Evolutionary conservation across 92 coral and sea anemone genomes (phyloP), one percentile per base, ranked within the genome.

Genomic region (Plumapathes pennacea): DNA sequence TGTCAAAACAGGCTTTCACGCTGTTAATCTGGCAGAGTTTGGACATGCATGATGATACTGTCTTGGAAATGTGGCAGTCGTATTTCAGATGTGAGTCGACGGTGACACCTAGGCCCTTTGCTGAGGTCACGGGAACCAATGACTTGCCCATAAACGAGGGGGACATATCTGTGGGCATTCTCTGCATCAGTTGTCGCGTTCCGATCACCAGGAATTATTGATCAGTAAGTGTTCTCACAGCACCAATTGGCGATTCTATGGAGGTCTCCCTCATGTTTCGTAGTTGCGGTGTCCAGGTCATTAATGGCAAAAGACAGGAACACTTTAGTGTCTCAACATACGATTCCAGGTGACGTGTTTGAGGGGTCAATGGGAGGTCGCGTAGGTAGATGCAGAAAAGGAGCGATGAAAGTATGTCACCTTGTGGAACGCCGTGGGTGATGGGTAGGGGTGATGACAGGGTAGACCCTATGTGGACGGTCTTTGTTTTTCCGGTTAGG

Each of bases 371-470:
- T 10, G 82, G 81, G 7, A 66, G 67, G 39, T 81, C 88, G 20
- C 29, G 65, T 27, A 39, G 5, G 39, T 81, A 74, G 10, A 66
- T 65, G 17, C 63, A 51, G 39, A 82, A 75, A n/a, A 82, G 41
- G 5, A 82, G 60, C 1, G 82, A 82, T 38, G 78, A 81, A 14
- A 74, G 38, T 20, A 69, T 82, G 4, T 79, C 74, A 3, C 84
- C 80, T 26, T 69, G 74, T 1, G 84, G 84, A n/a, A 76, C 75
- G 12, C 89, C 72, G 43, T 83, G 84, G 12, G 80, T 64, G 48
- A 64, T 77, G 10, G 63, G 69, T 3, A 54, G 69, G 10, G 86
- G 38, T 17, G 74, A 22, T n/a, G 80, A 67, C 15, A 38, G 10
- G 6, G 72, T 30, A 21, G 82, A 34, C n/a, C 77, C 72, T 8